Evolutionary conservation across 2,888 invertebrate species (phyloP).

Genomic region (Lagria hirta): DNA sequence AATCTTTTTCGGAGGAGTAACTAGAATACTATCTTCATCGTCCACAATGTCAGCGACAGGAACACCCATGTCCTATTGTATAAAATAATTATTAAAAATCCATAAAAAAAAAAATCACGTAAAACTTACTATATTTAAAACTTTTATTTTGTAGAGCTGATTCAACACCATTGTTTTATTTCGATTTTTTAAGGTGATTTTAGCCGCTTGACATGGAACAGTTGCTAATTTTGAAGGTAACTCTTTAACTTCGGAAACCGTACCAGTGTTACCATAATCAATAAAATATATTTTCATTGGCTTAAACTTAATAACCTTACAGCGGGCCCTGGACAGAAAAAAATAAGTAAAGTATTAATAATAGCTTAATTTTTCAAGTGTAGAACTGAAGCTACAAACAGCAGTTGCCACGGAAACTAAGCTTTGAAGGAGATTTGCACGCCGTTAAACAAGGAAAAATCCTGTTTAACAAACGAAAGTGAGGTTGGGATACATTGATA

Average conservation of each 20-base stretch:
- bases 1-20: too few relatives aligned
- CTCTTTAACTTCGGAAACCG: constrained; percentile 28
- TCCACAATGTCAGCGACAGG: too few relatives aligned
- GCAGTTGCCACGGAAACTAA: too few relatives aligned
- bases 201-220: constrained; percentile 35
- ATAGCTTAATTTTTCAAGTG: background rate
- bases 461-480: too few relatives aligned
- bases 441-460: too few relatives aligned
- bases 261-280: constrained; percentile 42
- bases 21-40: too few relatives aligned
- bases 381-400: too few relatives aligned
- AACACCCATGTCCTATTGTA: too few relatives aligned
- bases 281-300: constrained; percentile 39
- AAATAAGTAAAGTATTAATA: constrained; percentile 1
- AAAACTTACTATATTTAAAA: background rate
- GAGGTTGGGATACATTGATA: too few relatives aligned
- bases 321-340: constrained; percentile 38
- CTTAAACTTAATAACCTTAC: constrained; percentile 28
- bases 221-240: constrained; percentile 30
- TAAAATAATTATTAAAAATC: background rate
- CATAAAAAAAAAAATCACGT: background rate
- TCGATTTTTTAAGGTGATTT: constrained; percentile 23
- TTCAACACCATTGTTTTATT: too few relatives aligned
- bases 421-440: too few relatives aligned
- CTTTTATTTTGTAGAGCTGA: too few relatives aligned